Evolutionary conservation across 2,113 vertebrate genomes (phyloP).

Genomic region (Cinclus mexicanus): DNA sequence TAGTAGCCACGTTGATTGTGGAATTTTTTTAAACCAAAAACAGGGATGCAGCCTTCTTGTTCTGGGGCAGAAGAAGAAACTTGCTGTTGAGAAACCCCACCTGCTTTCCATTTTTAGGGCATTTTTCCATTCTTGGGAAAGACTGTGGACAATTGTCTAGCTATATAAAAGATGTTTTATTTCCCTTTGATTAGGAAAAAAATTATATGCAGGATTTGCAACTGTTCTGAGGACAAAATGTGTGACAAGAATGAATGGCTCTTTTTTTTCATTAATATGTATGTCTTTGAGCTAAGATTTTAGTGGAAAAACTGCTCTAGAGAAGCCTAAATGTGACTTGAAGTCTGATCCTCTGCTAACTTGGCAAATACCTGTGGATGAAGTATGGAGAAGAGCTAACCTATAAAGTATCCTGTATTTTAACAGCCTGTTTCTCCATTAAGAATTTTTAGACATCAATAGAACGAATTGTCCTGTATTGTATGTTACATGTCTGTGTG

Average conservation of each 20-base stretch:
- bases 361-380: constrained; percentile 47
- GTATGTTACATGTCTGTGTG: constrained; percentile 27
- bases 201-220: constrained; percentile 57
- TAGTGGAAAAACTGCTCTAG: constrained; percentile 37
- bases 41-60: not conserved
- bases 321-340: constrained; percentile 37
- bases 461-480: constrained; percentile 49
- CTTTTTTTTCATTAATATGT: constrained; percentile 45
- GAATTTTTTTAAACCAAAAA: not conserved
- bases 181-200: constrained; percentile 60
- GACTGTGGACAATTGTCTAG: constrained; percentile 54
- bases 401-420: constrained; percentile 57
- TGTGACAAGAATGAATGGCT: constrained; percentile 57
- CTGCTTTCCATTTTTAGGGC: constrained; percentile 66
- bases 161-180: constrained; percentile 63
- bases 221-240: constrained; percentile 55
- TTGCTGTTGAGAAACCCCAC: constrained; percentile 36
- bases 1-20: not conserved
- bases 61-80: constrained; percentile 1
- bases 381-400: constrained; percentile 59
- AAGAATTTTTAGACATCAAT: constrained; percentile 44
- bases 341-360: constrained; percentile 55
- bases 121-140: constrained; percentile 34
- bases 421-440: constrained; percentile 72
- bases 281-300: constrained; percentile 15